Conservation (phyloP, 2,797 vertebrate species). For the Sebastes steindachneri region DNA sequence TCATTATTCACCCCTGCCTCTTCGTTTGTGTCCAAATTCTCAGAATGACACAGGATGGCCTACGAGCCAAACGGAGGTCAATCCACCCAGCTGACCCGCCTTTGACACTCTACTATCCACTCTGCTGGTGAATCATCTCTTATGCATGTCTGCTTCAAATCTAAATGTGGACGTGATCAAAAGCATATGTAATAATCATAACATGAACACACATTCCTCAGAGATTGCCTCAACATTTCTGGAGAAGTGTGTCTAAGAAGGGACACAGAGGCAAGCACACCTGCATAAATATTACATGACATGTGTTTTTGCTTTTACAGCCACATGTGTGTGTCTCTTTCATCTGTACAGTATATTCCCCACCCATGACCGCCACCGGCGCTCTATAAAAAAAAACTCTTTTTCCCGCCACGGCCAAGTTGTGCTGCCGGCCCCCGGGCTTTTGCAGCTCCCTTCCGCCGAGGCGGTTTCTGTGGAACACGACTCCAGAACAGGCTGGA, state of each 20-base stretch:
- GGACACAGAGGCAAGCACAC: conserved; percentile 41
- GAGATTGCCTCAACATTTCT: conserved; percentile 32
- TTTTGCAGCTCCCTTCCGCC: conserved; percentile 37
- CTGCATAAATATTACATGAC: conserved; percentile 67
- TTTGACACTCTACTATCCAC: conserved; percentile 21
- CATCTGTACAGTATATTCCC: conserved; percentile 51
- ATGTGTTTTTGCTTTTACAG: conserved; percentile 50
- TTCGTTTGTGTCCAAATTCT: conserved; percentile 42
- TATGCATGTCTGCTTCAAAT: conserved; percentile 48
- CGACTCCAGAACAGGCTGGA: conserved; percentile 71
- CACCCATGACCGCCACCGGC: conserved; percentile 45
- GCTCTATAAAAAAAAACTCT: conserved; percentile 41
- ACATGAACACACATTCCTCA: conserved; percentile 30
- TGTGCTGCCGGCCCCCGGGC: conserved; percentile 44
- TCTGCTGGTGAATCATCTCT: conserved; percentile 49
- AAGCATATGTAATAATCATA: conserved; percentile 2
- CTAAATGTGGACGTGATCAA: conserved; percentile 61
- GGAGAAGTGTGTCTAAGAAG: neutral
- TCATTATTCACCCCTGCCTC: conserved; percentile 55
- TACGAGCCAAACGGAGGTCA: conserved; percentile 35
- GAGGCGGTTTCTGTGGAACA: conserved; percentile 65
- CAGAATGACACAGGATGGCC: conserved; percentile 22
- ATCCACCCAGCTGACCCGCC: conserved; percentile 36
- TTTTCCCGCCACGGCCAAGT: conserved; percentile 37
- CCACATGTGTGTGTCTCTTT: conserved; percentile 49